Base-by-base conservation (phyloP, 2,888 invertebrate species). In the Drosophila limbata region DNA sequence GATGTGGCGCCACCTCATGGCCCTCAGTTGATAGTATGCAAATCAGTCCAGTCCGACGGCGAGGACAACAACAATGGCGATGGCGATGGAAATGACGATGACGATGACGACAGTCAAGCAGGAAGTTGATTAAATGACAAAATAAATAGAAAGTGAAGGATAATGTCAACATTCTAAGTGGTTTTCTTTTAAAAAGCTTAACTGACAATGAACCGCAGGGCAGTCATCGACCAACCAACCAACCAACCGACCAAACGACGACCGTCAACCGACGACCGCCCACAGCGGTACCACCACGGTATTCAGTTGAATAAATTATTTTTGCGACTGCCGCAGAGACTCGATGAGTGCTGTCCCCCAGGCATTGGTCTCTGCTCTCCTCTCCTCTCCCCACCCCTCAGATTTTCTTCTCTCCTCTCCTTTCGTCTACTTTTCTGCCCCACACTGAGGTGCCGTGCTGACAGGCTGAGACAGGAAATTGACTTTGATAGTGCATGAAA, bases 81-180 rank as follows among this genome's bases (percentile, higher is more conserved):
- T 65, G 37, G 31, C 82, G 65, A 67, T 62, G 63, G 44, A 48
- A 17, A 33, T 40, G 37, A 37, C 33, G 19, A 21, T 40, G 35
- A 35, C 56, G 71, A 57, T 51, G 72, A 68, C 60, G 78, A 67
- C 75, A 60, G 73, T 55, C 74, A 65, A 62, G 85, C 83, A 84
- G 84, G 80, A 76, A 90, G 83, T 88, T 88, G 90, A 91, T 90
- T 87, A 90, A 90, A 90, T 89, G 84, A 86, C 83, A 84, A 79
- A 91, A 88, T 86, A 90, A 91, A 90, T 81, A 89, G 75, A 81
- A 79, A 77, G 77, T 82, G 81, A 81, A 88, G 81, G 77, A 88
- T 89, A 90, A 88, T 88, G 89, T 90, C 91, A 90, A 91, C 85
- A 90, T 81, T 86, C 88, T 86, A 90, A 91, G 89, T 89, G 86